These are phyloP conservation scores for Ischnura elegans DNA, from an alignment of 2,888 invertebrate genomes.

Conservation along the genomic window DNA sequence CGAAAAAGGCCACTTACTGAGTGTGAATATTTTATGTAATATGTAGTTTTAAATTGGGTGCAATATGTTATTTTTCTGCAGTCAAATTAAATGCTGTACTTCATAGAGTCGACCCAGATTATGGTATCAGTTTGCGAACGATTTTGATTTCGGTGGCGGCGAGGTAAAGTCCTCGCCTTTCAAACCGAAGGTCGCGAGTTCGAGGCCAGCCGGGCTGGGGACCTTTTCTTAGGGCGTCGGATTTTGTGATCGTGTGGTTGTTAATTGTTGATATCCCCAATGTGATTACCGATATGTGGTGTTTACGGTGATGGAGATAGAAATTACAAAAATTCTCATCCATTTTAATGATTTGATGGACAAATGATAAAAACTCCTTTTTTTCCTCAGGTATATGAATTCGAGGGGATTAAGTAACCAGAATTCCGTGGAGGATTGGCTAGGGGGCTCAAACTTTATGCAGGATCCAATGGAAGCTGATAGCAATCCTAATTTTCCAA, in stretches of 20 bases:
- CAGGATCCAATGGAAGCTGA: conserved; percentile 12
- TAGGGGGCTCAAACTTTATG: not conserved
- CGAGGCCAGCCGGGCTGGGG: no score
- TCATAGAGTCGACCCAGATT: no score
- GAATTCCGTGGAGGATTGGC: conserved; percentile 34
- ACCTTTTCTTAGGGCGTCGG: not conserved
- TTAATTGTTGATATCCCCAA: no score
- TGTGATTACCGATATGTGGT: not conserved
- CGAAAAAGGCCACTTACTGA: no score
- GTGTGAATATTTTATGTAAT: no score
- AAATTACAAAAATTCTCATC: not conserved
- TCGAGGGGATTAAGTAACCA: not conserved
- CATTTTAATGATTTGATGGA: not conserved
- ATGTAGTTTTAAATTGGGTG: no score
- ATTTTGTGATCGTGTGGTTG: not conserved
- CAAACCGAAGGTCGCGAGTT: no score
- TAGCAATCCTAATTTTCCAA: not conserved
- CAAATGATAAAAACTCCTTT: not conserved
- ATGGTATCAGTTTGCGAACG: no score
- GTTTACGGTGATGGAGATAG: not conserved
- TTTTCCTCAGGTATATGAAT: not conserved
- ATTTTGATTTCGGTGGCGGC: no score
- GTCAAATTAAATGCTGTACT: no score
- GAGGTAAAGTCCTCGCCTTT: no score
- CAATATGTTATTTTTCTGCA: no score